Evolutionary conservation across 1,140 invertebrate species (phyloP), one percentile per base, ranked within the genome.

Genomic region (Pinna nobilis): DNA sequence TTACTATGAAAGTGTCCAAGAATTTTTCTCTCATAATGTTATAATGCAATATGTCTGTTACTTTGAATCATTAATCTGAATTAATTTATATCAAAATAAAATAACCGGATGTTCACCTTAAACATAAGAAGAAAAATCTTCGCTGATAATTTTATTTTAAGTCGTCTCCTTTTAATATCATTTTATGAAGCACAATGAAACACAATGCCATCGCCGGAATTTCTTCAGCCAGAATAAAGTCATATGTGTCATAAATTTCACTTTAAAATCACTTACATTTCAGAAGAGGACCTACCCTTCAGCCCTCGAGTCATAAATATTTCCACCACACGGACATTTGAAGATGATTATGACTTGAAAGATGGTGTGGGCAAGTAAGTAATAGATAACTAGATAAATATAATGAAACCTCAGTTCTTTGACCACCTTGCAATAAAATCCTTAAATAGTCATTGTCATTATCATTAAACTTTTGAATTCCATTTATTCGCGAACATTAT

Each of bases 361-460:
- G 84, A 87, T 61, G 85, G 85, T 78, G 82, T 90, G 53, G 89
- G 89, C 70, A 89, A 85, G 89, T 90, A 84, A 86, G 87, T 81
- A 39, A 32, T 20, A 57, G 7, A 30, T 30, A 11, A 59, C 23
- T 30, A 28, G 11, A 51, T 53, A n/a, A n/a, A n/a, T n/a, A n/a
- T n/a, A n/a, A n/a, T n/a, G n/a, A n/a, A n/a, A n/a, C n/a, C n/a
- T n/a, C n/a, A n/a, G n/a, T n/a, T n/a, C n/a, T n/a, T n/a, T n/a
- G n/a, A n/a, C n/a, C n/a, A n/a, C n/a, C n/a, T n/a, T n/a, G n/a
- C n/a, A n/a, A n/a, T n/a, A n/a, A n/a, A n/a, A n/a, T n/a, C n/a
- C n/a, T n/a, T n/a, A n/a, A n/a, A n/a, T n/a, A n/a, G n/a, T n/a
- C n/a, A n/a, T n/a, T n/a, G n/a, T n/a, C n/a, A n/a, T n/a, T n/a